A percentile compares a stretch with the other conserved stretches of the same genome.
phyloP scores from a whole-genome alignment of 2,113 vertebrate genomes.

The Galeopterus variegatus region DNA sequence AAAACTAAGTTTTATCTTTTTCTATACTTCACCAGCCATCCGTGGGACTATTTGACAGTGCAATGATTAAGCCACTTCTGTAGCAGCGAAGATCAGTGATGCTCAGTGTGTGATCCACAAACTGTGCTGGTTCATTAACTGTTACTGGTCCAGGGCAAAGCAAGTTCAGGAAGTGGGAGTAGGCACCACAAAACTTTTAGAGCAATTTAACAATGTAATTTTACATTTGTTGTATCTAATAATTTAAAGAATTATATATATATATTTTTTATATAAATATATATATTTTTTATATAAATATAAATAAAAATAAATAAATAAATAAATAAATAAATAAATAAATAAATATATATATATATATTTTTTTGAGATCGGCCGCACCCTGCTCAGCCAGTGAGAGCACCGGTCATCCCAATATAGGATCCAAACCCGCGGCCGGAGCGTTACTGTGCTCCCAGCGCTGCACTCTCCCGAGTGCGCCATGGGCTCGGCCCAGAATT shows the following conservation, averaged over 20 bases:
- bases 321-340: too few relatives aligned
- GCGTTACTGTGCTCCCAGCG: too few relatives aligned
- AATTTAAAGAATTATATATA: background rate
- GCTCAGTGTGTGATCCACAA: background rate
- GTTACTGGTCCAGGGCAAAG: background rate
- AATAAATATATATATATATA: too few relatives aligned
- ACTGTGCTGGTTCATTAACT: background rate
- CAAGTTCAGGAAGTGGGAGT: background rate
- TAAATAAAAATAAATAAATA: too few relatives aligned
- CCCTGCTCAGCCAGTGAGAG: too few relatives aligned
- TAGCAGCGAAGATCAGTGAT: background rate
- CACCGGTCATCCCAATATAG: too few relatives aligned
- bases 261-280: too few relatives aligned
- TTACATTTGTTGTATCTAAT: background rate
- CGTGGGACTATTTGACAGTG: background rate
- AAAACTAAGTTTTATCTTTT: background rate
- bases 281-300: too few relatives aligned
- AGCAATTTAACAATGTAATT: background rate
- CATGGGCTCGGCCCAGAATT: too few relatives aligned
- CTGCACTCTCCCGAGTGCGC: too few relatives aligned
- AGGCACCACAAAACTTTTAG: background rate
- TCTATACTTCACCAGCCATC: background rate
- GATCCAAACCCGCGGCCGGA: too few relatives aligned
- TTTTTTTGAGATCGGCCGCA: too few relatives aligned
- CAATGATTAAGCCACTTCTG: background rate